Evolutionary conservation across 2,888 invertebrate genomes (phyloP).

Genomic region (Penaeus monodon): DNA sequence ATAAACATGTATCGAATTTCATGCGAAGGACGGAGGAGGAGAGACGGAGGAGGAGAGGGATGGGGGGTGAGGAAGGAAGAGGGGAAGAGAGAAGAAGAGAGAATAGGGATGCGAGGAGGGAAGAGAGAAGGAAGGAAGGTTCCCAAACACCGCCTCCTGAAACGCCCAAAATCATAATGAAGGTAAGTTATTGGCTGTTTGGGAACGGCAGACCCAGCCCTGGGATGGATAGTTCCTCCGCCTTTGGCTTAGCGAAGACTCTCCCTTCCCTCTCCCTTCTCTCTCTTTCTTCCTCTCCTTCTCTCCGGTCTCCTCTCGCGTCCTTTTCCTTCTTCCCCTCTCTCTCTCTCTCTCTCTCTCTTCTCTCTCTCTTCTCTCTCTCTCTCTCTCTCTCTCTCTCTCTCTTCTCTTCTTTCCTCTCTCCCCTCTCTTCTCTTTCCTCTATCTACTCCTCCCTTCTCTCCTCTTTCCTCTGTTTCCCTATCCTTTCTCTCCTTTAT

Average conservation of each 20-base stretch:
- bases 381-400: too few species aligned
- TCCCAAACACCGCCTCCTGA: slow-evolving; percentile 11
- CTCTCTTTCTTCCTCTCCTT: background rate
- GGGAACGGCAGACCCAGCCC: slow-evolving; percentile 29
- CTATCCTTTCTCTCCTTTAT: background rate
- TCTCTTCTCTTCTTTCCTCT: too few species aligned
- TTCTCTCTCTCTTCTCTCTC: too few species aligned
- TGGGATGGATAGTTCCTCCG: slow-evolving; percentile 38
- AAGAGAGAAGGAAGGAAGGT: background rate
- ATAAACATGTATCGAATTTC: background rate
- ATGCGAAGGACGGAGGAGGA: background rate
- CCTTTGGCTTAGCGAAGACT: slow-evolving; percentile 5
- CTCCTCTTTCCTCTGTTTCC: background rate
- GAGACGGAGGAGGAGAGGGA: background rate
- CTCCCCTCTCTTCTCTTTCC: too few species aligned
- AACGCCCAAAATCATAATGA: slow-evolving; percentile 42
- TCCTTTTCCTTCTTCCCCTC: background rate
- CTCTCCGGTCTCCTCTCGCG: background rate
- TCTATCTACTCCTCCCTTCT: background rate
- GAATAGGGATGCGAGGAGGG: background rate
- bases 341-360: background rate
- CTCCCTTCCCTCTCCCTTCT: background rate
- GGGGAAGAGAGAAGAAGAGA: background rate
- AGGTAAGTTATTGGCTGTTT: slow-evolving; percentile 57
- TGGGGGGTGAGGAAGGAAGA: too few species aligned